phyloP scores from a whole-genome alignment of 2,113 vertebrate species.

The Nestor notabilis region DNA sequence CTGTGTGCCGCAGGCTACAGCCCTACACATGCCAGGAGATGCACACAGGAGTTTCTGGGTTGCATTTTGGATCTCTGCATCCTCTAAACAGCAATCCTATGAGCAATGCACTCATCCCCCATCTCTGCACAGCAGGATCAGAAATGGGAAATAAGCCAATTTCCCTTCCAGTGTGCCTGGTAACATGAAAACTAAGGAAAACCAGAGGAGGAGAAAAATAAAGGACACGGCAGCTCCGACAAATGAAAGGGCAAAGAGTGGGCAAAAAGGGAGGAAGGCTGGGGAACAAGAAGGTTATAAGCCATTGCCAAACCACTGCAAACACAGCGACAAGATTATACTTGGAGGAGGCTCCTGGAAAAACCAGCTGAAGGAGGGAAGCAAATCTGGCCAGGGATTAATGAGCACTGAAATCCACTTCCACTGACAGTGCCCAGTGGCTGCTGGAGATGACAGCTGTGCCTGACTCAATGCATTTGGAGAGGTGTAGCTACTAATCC shows the following conservation, averaged over 20 bases:
- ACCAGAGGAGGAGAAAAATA: not conserved
- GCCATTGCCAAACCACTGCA: constrained; percentile 4
- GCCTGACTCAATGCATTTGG: not conserved
- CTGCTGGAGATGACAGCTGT: not conserved
- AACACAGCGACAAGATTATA: not conserved
- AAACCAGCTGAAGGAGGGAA: constrained; percentile 42
- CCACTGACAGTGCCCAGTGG: not conserved
- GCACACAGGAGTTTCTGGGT: not conserved
- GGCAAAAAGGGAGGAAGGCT: constrained; percentile 7
- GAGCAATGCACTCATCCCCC: not conserved
- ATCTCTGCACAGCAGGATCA: not conserved
- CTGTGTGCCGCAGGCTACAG: not conserved
- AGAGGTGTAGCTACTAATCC: not conserved
- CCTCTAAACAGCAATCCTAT: not conserved
- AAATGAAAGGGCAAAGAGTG: constrained; percentile 11
- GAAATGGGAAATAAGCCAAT: not conserved
- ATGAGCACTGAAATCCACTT: constrained; percentile 20
- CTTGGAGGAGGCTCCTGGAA: constrained; percentile 31
- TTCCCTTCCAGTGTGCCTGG: not conserved
- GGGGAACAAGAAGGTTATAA: not conserved
- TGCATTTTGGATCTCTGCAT: not conserved
- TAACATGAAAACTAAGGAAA: not conserved
- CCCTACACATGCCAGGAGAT: fast-evolving
- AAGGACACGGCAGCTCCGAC: not conserved
- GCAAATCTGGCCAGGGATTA: constrained; percentile 16